Percentiles rank a stretch among this genome's conserved stretches.
These are phyloP conservation scores for Sus scrofa DNA, from an alignment of 2,113 vertebrate species.

Conservation along the genomic window T2T-Sscrofa CM000830.6:6039501-6040000, in stretches of 20 bases:
- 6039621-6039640: neutral
- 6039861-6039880: accelerated
- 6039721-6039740: neutral
- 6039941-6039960: accelerated
- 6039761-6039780: neutral
- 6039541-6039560: neutral
- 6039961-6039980: accelerated
- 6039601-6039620: neutral
- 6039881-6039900: accelerated
- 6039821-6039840: accelerated
- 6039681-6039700: neutral
- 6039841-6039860: no score
- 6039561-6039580: neutral
- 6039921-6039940: accelerated
- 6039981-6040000: accelerated
- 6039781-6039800: neutral
- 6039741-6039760: accelerated
- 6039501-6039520: neutral
- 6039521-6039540: neutral
- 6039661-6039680: neutral
- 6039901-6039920: accelerated
- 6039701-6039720: neutral
- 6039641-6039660: neutral
- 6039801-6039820: neutral
- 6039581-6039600: no score